phyloP scores from a whole-genome alignment of 2,797 vertebrate species.

The Masticophis lateralis region DNA sequence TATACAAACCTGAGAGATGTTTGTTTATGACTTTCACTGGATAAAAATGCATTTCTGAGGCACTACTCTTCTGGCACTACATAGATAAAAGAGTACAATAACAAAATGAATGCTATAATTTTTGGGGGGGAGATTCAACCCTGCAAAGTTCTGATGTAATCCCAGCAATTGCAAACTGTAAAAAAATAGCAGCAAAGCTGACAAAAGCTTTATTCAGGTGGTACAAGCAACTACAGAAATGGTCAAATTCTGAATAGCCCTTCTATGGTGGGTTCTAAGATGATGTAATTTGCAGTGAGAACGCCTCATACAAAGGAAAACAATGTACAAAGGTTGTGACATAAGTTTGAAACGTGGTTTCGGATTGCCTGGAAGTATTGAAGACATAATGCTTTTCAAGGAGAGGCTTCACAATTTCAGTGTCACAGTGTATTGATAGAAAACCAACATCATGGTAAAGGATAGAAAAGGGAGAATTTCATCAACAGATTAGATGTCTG shows the following conservation, averaged over 20 bases:
- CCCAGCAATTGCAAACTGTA: background rate
- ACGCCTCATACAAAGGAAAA: background rate
- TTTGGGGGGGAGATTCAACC: background rate
- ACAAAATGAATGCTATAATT: background rate
- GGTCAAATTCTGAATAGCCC: background rate
- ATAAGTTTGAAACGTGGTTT: background rate
- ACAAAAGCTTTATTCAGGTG: background rate
- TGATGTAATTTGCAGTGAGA: background rate
- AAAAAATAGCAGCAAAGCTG: background rate
- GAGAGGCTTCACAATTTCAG: background rate
- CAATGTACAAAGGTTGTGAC: background rate
- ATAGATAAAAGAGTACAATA: slow-evolving; percentile 13
- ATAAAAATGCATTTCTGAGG: slow-evolving; percentile 5
- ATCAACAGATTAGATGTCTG: background rate
- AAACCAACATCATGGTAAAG: background rate
- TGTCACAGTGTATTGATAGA: background rate
- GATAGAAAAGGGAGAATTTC: background rate
- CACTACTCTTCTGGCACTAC: slow-evolving; percentile 16
- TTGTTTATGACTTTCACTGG: slow-evolving; percentile 13
- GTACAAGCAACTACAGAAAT: background rate
- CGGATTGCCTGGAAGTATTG: background rate
- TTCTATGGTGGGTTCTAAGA: background rate
- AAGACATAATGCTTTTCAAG: background rate
- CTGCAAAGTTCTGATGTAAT: background rate
- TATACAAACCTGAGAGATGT: slow-evolving; percentile 39